These are phyloP conservation scores for Carposina sasakii DNA, from an alignment of 1,140 invertebrate genomes.

Conservation along the genomic window DNA sequence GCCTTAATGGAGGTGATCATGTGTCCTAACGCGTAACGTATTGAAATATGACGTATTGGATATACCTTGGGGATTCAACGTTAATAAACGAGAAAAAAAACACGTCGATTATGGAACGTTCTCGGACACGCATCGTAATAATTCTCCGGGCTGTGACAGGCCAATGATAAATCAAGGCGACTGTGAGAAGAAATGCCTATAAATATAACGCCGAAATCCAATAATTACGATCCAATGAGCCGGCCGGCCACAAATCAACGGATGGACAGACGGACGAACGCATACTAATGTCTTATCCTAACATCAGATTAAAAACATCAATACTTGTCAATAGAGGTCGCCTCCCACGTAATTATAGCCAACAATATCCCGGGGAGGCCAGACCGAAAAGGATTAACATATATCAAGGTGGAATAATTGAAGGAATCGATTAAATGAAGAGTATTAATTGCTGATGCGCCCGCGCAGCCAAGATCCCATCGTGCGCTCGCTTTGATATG, in stretches of 20 bases:
- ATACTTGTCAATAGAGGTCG: constrained; percentile 66
- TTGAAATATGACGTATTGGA: constrained; percentile 62
- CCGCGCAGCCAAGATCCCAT: constrained; percentile 41
- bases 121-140: constrained; percentile 37
- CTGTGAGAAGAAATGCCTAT: constrained; percentile 55
- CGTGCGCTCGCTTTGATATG: constrained; percentile 32
- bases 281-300: constrained; percentile 68
- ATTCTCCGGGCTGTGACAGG: constrained; percentile 38
- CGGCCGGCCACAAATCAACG: constrained; percentile 59
- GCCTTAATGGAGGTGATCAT: constrained; percentile 63
- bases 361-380: constrained; percentile 63
- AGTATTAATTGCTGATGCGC: constrained; percentile 68
- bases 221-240: constrained; percentile 67
- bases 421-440: constrained; percentile 69
- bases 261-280: constrained; percentile 43
- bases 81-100: constrained; percentile 48
- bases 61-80: constrained; percentile 44
- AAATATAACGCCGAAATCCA: constrained; percentile 65
- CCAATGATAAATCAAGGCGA: constrained; percentile 58
- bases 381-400: constrained; percentile 58
- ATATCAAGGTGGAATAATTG: constrained; percentile 66
- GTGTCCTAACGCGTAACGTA: constrained; percentile 59
- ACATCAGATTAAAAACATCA: constrained; percentile 71
- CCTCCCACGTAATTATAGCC: constrained; percentile 69
- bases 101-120: constrained; percentile 25